Conservation (phyloP, 2,888 invertebrate species). For the Nephrotoma flavescens region DNA sequence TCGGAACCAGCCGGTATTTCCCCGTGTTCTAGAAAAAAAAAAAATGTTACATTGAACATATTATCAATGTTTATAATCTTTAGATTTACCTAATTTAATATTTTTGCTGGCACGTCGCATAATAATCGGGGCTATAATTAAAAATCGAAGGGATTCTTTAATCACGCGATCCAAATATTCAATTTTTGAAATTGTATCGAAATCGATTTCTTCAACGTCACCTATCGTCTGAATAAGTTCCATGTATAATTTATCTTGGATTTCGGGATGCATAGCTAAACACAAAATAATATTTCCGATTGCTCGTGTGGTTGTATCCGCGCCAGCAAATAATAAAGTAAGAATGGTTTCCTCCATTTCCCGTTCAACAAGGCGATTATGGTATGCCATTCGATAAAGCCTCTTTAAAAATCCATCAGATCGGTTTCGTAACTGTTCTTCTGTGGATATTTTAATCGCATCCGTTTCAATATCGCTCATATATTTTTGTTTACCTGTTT, state of each 20-base stretch:
- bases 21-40: neutral
- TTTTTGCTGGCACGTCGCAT: neutral
- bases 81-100: neutral
- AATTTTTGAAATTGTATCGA: neutral
- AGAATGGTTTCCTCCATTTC: neutral
- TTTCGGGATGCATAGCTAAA: neutral
- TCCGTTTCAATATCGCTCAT: neutral
- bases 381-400: no score
- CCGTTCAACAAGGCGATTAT: neutral
- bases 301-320: neutral
- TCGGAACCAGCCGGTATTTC: neutral
- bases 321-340: neutral
- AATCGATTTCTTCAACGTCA: neutral
- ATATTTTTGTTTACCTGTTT: neutral
- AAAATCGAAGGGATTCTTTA: neutral
- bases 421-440: no score
- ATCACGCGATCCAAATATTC: neutral
- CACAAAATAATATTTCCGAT: neutral
- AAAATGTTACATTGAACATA: no score
- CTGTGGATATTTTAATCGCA: no score
- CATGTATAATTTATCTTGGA: neutral
- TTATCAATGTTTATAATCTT: no score
- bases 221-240: neutral
- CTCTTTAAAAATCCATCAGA: no score
- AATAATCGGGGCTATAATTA: neutral